These are phyloP conservation scores for Atrina japonica DNA, from an alignment of 2,888 invertebrate species.

Conservation along the genomic window DNA sequence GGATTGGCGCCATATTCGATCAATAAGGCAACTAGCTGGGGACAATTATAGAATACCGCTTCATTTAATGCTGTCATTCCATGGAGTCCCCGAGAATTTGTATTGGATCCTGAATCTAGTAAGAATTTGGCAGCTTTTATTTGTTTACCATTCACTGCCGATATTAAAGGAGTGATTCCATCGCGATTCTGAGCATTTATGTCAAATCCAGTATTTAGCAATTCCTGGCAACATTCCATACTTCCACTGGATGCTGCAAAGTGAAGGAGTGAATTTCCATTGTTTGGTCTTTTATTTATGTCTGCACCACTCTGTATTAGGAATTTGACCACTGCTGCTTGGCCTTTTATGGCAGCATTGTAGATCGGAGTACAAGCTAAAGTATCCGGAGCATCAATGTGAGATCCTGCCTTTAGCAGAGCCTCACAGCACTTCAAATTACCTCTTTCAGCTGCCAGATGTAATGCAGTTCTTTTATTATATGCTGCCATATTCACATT, in stretches of 20 bases:
- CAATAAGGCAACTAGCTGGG: constrained; percentile 71
- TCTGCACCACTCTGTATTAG: constrained; percentile 70
- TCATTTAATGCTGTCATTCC: constrained; percentile 78
- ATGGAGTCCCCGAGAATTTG: constrained; percentile 65
- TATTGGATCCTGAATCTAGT: constrained; percentile 68
- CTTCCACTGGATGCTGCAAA: constrained; percentile 74
- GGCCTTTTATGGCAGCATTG: constrained; percentile 74
- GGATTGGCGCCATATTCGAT: constrained; percentile 73
- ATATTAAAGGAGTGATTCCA: constrained; percentile 71
- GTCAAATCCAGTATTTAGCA: constrained; percentile 61
- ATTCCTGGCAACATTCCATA: constrained; percentile 65
- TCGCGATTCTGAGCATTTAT: constrained; percentile 70
- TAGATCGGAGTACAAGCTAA: constrained; percentile 75
- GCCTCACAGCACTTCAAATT: constrained; percentile 63
- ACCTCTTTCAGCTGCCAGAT: constrained; percentile 73
- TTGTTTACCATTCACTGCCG: constrained; percentile 70
- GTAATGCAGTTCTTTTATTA: constrained; percentile 73
- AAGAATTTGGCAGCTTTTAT: constrained; percentile 64
- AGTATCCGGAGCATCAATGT: constrained; percentile 71
- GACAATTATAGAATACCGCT: constrained; percentile 75
- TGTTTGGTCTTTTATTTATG: constrained; percentile 60
- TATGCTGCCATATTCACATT: constrained; percentile 74
- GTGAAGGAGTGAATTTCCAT: constrained; percentile 71
- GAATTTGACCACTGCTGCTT: constrained; percentile 65
- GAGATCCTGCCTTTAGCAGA: constrained; percentile 67